Percentiles rank a stretch among this genome's conserved stretches.
Evolutionary conservation across 2,113 vertebrate species (phyloP).

Genomic region (Oncorhynchus nerka): DNA sequence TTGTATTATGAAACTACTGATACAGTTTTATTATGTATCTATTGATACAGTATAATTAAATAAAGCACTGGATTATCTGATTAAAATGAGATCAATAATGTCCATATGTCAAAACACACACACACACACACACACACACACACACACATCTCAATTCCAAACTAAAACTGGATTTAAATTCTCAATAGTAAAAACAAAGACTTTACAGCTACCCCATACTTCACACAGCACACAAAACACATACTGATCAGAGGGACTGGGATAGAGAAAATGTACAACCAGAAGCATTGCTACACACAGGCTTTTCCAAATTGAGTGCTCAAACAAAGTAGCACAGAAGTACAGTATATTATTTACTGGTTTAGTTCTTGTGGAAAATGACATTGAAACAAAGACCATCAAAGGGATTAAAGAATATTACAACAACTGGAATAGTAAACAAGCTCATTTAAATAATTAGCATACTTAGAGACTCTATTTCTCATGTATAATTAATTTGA

Average conservation of each 20-base stretch:
- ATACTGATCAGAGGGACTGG: background rate
- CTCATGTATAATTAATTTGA: constrained; percentile 46
- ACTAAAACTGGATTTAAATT: background rate
- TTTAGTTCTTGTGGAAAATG: constrained; percentile 33
- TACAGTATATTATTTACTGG: constrained; percentile 33
- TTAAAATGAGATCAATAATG: background rate
- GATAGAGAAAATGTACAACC: background rate
- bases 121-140: background rate
- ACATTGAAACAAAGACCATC: constrained; percentile 29
- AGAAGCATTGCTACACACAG: background rate
- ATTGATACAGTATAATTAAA: background rate
- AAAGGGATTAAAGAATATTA: constrained; percentile 47
- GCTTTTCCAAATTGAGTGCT: background rate
- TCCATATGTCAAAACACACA: background rate
- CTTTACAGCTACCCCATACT: background rate
- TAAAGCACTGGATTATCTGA: background rate
- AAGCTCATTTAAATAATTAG: constrained; percentile 48
- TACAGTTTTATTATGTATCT: background rate
- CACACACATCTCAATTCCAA: background rate
- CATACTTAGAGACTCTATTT: constrained; percentile 48
- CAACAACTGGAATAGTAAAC: constrained; percentile 40
- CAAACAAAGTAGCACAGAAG: constrained; percentile 23
- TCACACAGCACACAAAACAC: background rate
- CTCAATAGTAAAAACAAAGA: background rate
- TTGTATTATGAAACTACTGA: background rate